Conservation (phyloP, 2,113 vertebrate species). For the Poeciliopsis retropinna region DNA sequence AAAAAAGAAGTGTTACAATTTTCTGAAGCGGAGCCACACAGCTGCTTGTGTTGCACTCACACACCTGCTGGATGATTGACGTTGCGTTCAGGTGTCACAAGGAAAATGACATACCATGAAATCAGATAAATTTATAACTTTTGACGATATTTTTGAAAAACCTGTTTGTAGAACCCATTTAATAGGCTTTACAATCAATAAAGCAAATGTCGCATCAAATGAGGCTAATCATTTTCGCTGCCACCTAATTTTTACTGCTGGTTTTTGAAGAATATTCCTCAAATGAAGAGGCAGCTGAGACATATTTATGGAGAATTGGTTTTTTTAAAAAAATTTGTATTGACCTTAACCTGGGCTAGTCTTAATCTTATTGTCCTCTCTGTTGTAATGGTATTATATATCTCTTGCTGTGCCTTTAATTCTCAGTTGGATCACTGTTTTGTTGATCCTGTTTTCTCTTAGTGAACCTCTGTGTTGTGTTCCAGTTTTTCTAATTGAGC, state of each 20-base stretch:
- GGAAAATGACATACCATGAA: background rate
- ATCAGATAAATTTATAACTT: too few species aligned
- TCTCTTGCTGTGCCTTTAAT: background rate
- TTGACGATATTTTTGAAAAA: too few species aligned
- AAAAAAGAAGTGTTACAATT: background rate
- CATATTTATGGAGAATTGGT: background rate
- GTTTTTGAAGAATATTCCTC: background rate
- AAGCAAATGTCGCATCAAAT: background rate
- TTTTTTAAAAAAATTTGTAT: too few species aligned
- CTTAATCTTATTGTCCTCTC: background rate
- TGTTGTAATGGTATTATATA: background rate
- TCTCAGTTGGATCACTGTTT: background rate
- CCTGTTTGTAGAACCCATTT: too few species aligned
- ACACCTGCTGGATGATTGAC: background rate
- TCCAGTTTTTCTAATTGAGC: background rate
- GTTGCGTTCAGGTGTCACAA: background rate
- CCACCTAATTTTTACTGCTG: background rate
- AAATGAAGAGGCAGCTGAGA: background rate
- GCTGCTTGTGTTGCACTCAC: background rate
- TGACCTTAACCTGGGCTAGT: background rate
- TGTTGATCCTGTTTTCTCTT: background rate
- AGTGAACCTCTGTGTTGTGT: background rate
- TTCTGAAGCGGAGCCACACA: background rate
- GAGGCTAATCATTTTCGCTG: background rate
- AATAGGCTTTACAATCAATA: background rate